Conservation (phyloP, 2,797 vertebrate genomes). For the Threskiornis aethiopicus region DNA sequence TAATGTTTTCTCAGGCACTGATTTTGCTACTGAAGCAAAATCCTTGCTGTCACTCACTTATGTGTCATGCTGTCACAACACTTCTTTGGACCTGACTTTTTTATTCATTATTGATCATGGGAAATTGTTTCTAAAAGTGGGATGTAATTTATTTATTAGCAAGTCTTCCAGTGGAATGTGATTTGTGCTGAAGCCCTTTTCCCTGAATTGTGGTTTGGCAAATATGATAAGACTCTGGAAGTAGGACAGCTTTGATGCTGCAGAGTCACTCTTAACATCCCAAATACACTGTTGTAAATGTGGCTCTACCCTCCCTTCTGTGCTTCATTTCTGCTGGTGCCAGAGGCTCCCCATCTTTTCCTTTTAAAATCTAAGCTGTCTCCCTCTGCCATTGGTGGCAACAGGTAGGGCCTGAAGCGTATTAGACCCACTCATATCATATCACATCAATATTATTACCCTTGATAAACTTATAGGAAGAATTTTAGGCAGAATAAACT, state of each 20-base stretch:
- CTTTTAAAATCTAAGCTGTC: background rate
- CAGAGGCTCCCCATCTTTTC: background rate
- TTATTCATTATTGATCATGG: slow-evolving; percentile 66
- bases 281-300: background rate
- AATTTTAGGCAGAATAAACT: background rate
- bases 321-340: background rate
- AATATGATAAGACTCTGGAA: slow-evolving; percentile 1
- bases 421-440: background rate
- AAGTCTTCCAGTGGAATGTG: background rate
- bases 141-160: slow-evolving; percentile 57
- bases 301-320: background rate
- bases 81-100: slow-evolving; percentile 29
- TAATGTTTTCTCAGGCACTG: background rate
- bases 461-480: background rate
- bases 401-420: background rate
- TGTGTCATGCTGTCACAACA: background rate
- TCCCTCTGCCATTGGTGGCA: background rate
- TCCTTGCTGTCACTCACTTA: slow-evolving; percentile 1
- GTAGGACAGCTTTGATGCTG: slow-evolving; percentile 61
- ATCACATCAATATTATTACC: background rate
- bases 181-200: background rate
- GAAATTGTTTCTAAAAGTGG: slow-evolving; percentile 43
- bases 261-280: slow-evolving; percentile 3
- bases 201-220: background rate
- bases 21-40: slow-evolving; percentile 11